phyloP scores from a whole-genome alignment of 1,140 invertebrate species.

The Polyergus mexicanus region DNA sequence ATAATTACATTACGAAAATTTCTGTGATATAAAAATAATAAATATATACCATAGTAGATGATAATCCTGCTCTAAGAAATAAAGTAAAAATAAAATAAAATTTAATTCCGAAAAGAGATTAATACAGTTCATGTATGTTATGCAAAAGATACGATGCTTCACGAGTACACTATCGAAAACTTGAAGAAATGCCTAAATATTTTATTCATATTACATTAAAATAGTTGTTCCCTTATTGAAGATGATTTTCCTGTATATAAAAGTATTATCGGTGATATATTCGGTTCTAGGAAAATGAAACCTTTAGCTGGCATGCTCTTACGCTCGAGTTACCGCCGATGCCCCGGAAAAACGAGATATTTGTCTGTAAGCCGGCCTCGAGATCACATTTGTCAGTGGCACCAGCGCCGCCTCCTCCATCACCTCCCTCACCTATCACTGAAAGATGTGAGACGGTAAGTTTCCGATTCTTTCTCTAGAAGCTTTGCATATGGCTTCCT shows the following conservation, averaged over 20 bases:
- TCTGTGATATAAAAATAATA: neutral
- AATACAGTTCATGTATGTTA: neutral
- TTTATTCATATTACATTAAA: neutral
- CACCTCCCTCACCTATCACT: neutral
- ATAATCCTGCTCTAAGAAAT: neutral
- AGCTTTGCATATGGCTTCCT: neutral
- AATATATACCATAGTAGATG: neutral
- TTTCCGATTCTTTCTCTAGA: neutral
- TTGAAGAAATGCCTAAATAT: neutral
- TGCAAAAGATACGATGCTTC: neutral
- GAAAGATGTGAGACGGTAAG: slow-evolving; percentile 56
- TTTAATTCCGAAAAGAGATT: neutral
- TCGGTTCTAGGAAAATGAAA: slow-evolving; percentile 79
- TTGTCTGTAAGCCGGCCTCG: slow-evolving; percentile 63
- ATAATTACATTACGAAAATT: neutral
- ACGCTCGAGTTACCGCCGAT: slow-evolving; percentile 82
- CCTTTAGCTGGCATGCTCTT: slow-evolving; percentile 83
- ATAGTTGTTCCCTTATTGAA: neutral
- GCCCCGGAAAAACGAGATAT: slow-evolving; percentile 72
- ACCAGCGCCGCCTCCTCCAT: slow-evolving; percentile 35
- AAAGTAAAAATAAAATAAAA: neutral
- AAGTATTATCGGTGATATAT: no score
- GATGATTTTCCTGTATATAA: no score
- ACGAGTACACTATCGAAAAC: no score
- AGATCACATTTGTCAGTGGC: slow-evolving; percentile 59